phyloP scores from a whole-genome alignment of 2,797 vertebrate species.

The Diplodus puntazzo region DNA sequence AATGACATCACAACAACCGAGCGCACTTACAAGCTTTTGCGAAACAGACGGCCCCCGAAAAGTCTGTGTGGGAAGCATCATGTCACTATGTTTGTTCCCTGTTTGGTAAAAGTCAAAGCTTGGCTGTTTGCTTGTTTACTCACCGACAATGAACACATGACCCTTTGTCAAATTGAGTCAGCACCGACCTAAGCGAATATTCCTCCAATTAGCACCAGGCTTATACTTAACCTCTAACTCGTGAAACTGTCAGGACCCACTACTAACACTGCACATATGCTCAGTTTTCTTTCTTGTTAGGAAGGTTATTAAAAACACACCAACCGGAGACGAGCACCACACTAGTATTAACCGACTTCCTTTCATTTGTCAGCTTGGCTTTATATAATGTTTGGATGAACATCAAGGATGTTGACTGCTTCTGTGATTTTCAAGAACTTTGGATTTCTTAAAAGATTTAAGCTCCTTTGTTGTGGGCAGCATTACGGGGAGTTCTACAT shows the following conservation, averaged over 20 bases:
- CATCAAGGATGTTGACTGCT: conserved; percentile 6
- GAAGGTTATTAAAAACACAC: conserved; percentile 6
- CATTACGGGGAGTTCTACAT: conserved; percentile 31
- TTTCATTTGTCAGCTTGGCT: conserved; percentile 4
- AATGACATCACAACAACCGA: no score
- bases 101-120: conserved; percentile 29
- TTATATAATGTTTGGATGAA: conserved; percentile 1
- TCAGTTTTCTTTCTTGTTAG: neutral
- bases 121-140: conserved; percentile 36
- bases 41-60: no score
- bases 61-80: no score
- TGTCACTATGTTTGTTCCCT: neutral
- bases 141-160: conserved; percentile 67
- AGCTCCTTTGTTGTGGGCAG: conserved; percentile 53
- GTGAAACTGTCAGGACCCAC: conserved; percentile 15
- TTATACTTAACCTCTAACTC: conserved; percentile 36
- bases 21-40: no score
- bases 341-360: neutral
- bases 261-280: neutral
- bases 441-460: conserved; percentile 33
- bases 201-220: conserved; percentile 32
- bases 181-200: conserved; percentile 36
- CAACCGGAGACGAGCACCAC: neutral
- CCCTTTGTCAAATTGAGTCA: conserved; percentile 59
- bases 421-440: conserved; percentile 44